Evolutionary conservation across 1,140 invertebrate species (phyloP).

Genomic region (Drosophila navojoa): DNA sequence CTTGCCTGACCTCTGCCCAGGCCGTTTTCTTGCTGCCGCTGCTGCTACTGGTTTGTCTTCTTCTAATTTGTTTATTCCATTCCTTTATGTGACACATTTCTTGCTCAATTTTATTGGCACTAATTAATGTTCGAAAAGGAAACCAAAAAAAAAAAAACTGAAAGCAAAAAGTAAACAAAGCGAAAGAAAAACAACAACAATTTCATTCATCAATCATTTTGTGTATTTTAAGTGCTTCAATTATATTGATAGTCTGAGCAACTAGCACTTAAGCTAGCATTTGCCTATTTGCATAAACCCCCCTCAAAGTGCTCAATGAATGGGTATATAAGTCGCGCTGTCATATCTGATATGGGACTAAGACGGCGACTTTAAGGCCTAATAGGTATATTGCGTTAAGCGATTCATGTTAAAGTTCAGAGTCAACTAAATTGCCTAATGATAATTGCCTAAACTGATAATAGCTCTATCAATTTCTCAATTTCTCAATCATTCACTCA

Average conservation of each 20-base stretch:
- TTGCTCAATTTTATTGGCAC: slow-evolving; percentile 70
- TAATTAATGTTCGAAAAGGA: slow-evolving; percentile 53
- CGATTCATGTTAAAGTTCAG: background rate
- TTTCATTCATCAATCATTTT: slow-evolving; percentile 59
- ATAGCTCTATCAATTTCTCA: slow-evolving; percentile 3
- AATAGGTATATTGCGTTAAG: background rate
- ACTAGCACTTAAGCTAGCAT: slow-evolving; percentile 54
- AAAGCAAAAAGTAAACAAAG: background rate
- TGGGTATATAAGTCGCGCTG: slow-evolving; percentile 34
- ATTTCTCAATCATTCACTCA: background rate
- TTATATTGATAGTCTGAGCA: slow-evolving; percentile 62
- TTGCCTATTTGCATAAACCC: slow-evolving; percentile 57
- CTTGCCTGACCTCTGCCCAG: slow-evolving; percentile 61
- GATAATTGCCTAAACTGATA: background rate
- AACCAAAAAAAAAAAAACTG: background rate
- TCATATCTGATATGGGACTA: no score
- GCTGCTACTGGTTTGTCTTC: slow-evolving; percentile 19
- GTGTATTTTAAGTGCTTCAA: slow-evolving; percentile 23
- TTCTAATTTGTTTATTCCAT: slow-evolving; percentile 12
- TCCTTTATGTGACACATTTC: slow-evolving; percentile 42
- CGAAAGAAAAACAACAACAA: background rate
- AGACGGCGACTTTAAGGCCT: background rate
- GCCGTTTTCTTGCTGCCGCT: background rate
- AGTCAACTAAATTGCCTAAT: slow-evolving; percentile 1
- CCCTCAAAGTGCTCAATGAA: slow-evolving; percentile 34